Base-by-base conservation (phyloP, 2,797 vertebrate genomes). In the Acipenser transmontanus region DNA sequence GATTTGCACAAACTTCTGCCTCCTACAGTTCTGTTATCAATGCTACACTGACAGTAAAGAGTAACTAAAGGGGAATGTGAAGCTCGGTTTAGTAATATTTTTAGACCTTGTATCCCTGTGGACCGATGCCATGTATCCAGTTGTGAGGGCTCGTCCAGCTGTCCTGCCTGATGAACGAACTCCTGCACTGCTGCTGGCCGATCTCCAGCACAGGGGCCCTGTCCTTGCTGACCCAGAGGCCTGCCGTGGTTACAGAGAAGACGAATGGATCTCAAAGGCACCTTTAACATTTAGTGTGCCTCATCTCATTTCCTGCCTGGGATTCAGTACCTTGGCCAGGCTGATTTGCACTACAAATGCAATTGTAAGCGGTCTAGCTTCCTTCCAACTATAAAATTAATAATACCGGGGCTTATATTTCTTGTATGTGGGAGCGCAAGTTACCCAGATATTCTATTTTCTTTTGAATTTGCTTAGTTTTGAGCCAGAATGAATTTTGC, bases 251-350 rank as follows among this genome's bases (percentile, higher is more conserved):
- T 54, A 50, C 63, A 65, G 34, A 66, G 47, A 49, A 56, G 47
- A 57, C 8, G 14, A 65, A 52, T 50, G 47, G 56, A 65, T 69
- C 59, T 64, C 12, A 63, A 7, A 47, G 49, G 56, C 17, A 57
- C 49, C 7, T 14, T 34, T 59, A 51, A n/a, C 14, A 57, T 50
- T 65, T 10, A 51, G 12, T 60, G 52, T 14, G 54, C 2, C 54
- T 57, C 54, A n/a, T 7, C 54, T 13, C 7, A 57, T 13, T 57
- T 57, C 54, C 54, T 57, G 54, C 54, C 54, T 11, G 54, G 54
- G 54, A 57, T 57, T 11, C 12, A 57, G 1, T 57, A 57, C 14
- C 54, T n/a, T n/a, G 54, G 54, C 54, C 54, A 57, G 12, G 12
- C 54, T 57, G 9, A n/a, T 11, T 57, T 57, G 4, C 4, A 34